A percentile compares a stretch with the other conserved stretches of the same genome.
These are phyloP conservation scores for Heterocephalus glaber DNA, from an alignment of 2,113 vertebrate genomes.

Conservation along the genomic window DNA sequence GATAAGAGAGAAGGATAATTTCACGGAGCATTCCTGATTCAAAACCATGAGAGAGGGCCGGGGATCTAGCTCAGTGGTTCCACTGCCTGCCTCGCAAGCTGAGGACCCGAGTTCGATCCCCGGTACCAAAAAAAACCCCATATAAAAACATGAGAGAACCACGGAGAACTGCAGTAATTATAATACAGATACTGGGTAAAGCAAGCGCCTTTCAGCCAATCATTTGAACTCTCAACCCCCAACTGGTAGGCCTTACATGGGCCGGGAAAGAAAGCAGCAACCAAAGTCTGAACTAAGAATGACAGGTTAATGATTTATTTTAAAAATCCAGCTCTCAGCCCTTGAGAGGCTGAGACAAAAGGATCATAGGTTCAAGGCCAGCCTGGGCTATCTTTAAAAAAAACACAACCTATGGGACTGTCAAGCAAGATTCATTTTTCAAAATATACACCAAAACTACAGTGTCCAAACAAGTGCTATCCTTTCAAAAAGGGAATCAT, in stretches of 20 bases:
- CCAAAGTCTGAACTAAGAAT: not conserved
- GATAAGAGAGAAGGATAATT: not conserved
- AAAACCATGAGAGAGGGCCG: not conserved
- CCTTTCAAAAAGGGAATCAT: not conserved
- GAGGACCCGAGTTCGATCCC: no score
- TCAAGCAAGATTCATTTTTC: slow-evolving; percentile 36
- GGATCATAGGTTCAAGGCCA: not conserved
- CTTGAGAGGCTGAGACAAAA: not conserved
- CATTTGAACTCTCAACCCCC: slow-evolving; percentile 29
- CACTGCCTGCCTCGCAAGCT: no score
- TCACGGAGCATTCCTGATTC: not conserved
- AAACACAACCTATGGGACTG: not conserved
- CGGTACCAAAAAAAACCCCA: no score
- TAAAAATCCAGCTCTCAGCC: slow-evolving; percentile 4
- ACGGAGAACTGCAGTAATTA: not conserved
- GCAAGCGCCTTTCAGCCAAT: not conserved
- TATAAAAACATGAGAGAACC: not conserved
- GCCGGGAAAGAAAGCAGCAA: not conserved
- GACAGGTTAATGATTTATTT: slow-evolving; percentile 37
- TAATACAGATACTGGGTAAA: not conserved
- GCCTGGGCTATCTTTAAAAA: not conserved
- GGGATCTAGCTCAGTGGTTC: no score
- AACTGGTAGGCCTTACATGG: not conserved
- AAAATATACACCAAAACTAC: slow-evolving; percentile 30
- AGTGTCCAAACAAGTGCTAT: not conserved